Evolutionary conservation across 1,140 invertebrate genomes (phyloP), one percentile per base, ranked within the genome.

Genomic region (Drosophila baimaii): DNA sequence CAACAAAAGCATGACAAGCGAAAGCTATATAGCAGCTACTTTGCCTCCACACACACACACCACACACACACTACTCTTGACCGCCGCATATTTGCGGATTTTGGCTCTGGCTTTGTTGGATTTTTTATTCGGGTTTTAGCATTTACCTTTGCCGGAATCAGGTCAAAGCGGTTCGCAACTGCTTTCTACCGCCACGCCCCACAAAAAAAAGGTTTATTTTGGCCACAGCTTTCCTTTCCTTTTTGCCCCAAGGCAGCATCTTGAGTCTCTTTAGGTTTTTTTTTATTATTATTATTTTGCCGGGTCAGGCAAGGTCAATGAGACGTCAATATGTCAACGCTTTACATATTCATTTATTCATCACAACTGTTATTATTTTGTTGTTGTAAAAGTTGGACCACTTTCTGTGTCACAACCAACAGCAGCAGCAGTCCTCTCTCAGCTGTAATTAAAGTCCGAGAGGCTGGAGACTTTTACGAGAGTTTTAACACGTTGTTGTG

Each of bases 121-220:
- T 74, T 33, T 72, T 64, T 49, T 55, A 72, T 46, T 63, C 43
- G 49, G 68, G 27, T 19, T 33, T 69, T 68, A 76, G 35, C 73
- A 58, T 71, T 78, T 70, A 77, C 64, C 65, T 77, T 78, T 70
- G 29, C 19, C 29, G 57, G 62, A 88, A 88, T 88, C 80, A 88
- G 84, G 84, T 88, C 84, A 89, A 81, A 89, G 88, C 85, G 70
- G 84, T 89, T 54, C 51, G 19, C 51, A 54, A n/a, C 51, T 84
- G 80, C 79, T 88, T 89, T 89, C 84, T 88, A 89, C 88, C 73
- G 72, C 72, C 80, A 74, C 85, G 63, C 71, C 79, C 69, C 64
- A 25, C 2, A 9, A 31, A 31, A 33, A 3, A 46, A 49, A 65
- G 37, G 47, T 59, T 66, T 59, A 49, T 68, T 76, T 72, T 66